Conservation (phyloP, 2,113 vertebrate species). For the Delphinus delphis region DNA sequence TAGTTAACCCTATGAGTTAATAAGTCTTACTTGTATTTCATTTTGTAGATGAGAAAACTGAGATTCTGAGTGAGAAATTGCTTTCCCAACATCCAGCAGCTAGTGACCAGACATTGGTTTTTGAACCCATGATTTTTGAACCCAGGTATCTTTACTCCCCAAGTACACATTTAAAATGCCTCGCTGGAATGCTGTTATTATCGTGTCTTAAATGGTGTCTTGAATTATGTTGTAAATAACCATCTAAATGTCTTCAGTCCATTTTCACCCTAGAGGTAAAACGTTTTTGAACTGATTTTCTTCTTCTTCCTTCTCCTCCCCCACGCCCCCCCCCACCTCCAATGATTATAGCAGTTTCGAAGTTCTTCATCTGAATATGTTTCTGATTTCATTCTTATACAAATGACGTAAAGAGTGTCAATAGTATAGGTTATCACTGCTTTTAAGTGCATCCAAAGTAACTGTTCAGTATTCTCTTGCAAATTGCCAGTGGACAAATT, state of each 20-base stretch:
- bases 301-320: background rate
- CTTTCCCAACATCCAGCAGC: background rate
- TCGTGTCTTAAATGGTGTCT: background rate
- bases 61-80: background rate
- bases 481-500: background rate
- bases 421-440: background rate
- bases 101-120: background rate
- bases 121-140: background rate
- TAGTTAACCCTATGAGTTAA: background rate
- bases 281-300: background rate
- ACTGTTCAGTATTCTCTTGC: background rate
- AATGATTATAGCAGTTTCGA: background rate
- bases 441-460: background rate
- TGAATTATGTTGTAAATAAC: background rate
- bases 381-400: background rate
- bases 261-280: background rate
- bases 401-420: background rate
- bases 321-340: rapidly evolving
- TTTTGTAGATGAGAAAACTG: background rate
- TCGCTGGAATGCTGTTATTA: background rate
- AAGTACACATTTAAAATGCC: background rate
- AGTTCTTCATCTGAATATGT: background rate
- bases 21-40: background rate
- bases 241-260: background rate
- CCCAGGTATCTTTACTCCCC: background rate